A percentile compares a stretch with the other conserved stretches of the same genome.
These are phyloP conservation scores for Erebia epiphron DNA, from an alignment of 2,888 invertebrate species.

Conservation along the genomic window DNA sequence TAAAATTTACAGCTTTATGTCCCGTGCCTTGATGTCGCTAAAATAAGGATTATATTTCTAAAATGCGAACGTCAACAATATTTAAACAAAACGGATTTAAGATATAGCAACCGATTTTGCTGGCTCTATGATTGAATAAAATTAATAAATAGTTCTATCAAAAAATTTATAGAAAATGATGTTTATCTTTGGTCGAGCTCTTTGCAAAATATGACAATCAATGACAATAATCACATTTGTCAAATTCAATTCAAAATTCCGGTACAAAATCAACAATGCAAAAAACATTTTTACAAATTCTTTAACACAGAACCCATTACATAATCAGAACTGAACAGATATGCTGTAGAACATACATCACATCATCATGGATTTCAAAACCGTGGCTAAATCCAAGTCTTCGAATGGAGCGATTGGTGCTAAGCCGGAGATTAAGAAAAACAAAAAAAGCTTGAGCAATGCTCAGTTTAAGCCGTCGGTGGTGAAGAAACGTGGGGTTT, in stretches of 20 bases:
- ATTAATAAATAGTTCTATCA: no score
- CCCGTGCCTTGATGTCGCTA: no score
- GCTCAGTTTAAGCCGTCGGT: constrained; percentile 47
- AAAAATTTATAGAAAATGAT: no score
- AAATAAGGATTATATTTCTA: no score
- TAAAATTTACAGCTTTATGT: no score
- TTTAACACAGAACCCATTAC: no score
- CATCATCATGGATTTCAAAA: constrained; percentile 16
- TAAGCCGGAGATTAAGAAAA: constrained; percentile 37
- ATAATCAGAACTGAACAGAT: neutral
- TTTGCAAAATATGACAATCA: no score
- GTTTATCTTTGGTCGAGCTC: no score
- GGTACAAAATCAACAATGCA: constrained; percentile 1
- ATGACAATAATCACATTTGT: neutral
- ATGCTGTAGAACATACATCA: constrained; percentile 3
- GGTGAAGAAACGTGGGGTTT: constrained; percentile 60
- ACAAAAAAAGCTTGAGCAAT: constrained; percentile 53
- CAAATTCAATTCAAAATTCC: constrained; percentile 9
- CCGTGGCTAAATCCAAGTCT: constrained; percentile 56
- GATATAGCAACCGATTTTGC: no score
- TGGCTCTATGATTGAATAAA: no score
- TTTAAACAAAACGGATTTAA: no score
- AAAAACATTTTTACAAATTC: neutral
- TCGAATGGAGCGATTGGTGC: constrained; percentile 50
- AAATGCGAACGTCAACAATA: no score